Base-by-base conservation (phyloP, 1,140 invertebrate species). In the Bombus confusus region DNA sequence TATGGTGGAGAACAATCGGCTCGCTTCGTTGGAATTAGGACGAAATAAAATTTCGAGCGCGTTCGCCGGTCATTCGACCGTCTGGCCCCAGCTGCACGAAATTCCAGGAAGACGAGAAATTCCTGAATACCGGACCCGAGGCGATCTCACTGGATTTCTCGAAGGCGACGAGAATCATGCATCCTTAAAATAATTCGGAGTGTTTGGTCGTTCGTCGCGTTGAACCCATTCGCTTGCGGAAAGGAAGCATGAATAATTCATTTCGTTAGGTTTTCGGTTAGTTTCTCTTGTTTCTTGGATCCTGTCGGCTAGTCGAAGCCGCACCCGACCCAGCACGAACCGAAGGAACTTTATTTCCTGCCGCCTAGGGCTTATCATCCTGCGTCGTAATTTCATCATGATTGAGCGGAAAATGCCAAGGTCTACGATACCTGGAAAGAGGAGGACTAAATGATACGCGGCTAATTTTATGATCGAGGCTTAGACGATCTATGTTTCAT, bases 241-340 rank as follows among this genome's bases (percentile, higher is more conserved):
- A 68, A 52, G 34, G 37, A 62, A 82, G 31, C 31, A 74, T 73
- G 85, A 83, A 86, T 72, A 77, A 86, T 83, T 83, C 59, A 59
- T 78, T 73, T 47, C 59, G 73, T 68, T 57, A 37, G 74, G 39
- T 74, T 57, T 74, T 69, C 31, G 81, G 22, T 52, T 64, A 22
- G 57, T 76, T 76, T 71, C 57, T n/a, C 39, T 37, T 34, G 2
- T n/a, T n/a, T 34, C 18, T 18, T 22, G n/a, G 39, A 37, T 43
- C 25, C 1, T 71, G 13, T 25, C 47, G 18, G 6, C 47, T 22
- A 22, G 6, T 52, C 18, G 47, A 52, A 0, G 47, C 47, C 47
- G 47, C 47, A 22, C 47, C 47, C 18, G 47, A 52, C 47, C 47
- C 47, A 52, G 6, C 12, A 15, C 25, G 9, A 57, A 57, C 13